Conservation (phyloP, 2,888 invertebrate species). For the Odontocolon sp. region DNA sequence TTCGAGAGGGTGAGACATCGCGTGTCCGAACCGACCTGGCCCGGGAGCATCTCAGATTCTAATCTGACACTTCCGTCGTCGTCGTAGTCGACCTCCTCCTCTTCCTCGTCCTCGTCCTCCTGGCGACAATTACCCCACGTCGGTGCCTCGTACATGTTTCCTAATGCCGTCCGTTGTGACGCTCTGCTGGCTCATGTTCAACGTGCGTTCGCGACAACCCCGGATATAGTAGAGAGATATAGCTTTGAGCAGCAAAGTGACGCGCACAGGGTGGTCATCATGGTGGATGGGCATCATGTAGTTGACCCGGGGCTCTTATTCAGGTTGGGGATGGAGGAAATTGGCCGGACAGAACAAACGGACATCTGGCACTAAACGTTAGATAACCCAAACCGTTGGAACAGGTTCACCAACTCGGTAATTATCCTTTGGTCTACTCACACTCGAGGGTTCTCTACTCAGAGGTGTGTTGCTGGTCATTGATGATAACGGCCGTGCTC, state of each 20-base stretch:
- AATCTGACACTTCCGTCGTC: slow-evolving; percentile 79
- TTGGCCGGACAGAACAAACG: slow-evolving; percentile 64
- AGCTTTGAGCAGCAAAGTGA: slow-evolving; percentile 28
- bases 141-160: slow-evolving; percentile 43
- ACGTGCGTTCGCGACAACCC: slow-evolving; percentile 19
- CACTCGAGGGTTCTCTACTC: slow-evolving; percentile 8
- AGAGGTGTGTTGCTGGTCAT: slow-evolving; percentile 50
- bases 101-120: slow-evolving; percentile 21
- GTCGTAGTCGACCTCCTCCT: slow-evolving; percentile 52
- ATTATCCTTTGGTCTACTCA: slow-evolving; percentile 64
- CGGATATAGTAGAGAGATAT: slow-evolving; percentile 9
- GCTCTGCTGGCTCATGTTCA: slow-evolving; percentile 21
- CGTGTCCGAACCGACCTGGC: slow-evolving; percentile 61
- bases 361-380: slow-evolving; percentile 77
- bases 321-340: slow-evolving; percentile 62
- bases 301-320: slow-evolving; percentile 9
- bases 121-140: slow-evolving; percentile 72
- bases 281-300: not conserved
- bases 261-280: not conserved
- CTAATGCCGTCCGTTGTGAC: slow-evolving; percentile 61
- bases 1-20: slow-evolving; percentile 66
- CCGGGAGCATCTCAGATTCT: slow-evolving; percentile 78
- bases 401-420: slow-evolving; percentile 75
- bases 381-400: slow-evolving; percentile 73
- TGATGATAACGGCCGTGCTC: slow-evolving; percentile 62